A percentile compares a stretch with the other conserved stretches of the same genome.
Conservation (phyloP, 1,140 invertebrate genomes). For the Scaptomyza graminum region DNA sequence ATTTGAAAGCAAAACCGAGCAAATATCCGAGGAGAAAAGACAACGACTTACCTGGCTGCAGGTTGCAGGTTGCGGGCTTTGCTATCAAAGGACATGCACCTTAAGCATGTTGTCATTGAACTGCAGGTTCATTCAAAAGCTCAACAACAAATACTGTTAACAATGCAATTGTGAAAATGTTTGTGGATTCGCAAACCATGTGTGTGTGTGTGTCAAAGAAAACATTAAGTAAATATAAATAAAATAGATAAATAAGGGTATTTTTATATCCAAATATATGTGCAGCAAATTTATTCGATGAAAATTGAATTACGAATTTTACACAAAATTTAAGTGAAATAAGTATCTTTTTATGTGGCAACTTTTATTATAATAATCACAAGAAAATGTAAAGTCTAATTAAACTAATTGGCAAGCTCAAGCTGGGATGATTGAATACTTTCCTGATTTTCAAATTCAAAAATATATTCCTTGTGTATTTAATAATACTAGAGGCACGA, state of each 20-base stretch:
- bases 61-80: not conserved
- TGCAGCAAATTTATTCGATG: not conserved
- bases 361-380: too few species aligned
- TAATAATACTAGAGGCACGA: conserved; percentile 6
- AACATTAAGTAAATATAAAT: conserved; percentile 11
- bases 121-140: conserved; percentile 34
- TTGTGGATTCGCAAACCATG: conserved; percentile 2
- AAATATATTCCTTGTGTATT: conserved; percentile 23
- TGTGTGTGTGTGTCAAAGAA: not conserved
- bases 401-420: too few species aligned
- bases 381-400: not conserved
- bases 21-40: conserved; percentile 9
- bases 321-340: not conserved
- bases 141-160: conserved; percentile 31
- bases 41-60: conserved; percentile 1
- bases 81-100: conserved; percentile 18
- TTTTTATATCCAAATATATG: not conserved
- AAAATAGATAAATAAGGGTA: conserved; percentile 20
- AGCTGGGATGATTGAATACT: not conserved
- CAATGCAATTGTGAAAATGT: conserved; percentile 35
- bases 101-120: conserved; percentile 33
- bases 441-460: not conserved
- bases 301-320: not conserved
- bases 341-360: not conserved
- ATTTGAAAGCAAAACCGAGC: conserved; percentile 14